A percentile compares a stretch with the other conserved stretches of the same genome.
phyloP scores from a whole-genome alignment of 2,797 vertebrate genomes.

The Mastacembelus armatus region DNA sequence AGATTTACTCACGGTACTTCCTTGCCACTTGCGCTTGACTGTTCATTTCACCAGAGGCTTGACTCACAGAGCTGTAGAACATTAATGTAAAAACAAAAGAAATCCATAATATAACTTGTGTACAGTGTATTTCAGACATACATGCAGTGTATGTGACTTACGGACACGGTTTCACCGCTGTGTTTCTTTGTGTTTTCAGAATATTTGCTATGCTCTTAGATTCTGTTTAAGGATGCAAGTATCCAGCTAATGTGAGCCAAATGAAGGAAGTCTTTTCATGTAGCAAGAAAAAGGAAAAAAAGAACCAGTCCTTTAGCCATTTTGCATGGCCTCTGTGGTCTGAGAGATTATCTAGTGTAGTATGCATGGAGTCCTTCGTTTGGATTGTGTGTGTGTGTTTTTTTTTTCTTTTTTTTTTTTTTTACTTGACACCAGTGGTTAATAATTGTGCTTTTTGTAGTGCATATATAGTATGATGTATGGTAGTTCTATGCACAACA shows the following conservation, averaged over 20 bases:
- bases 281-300: conserved; percentile 69
- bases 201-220: conserved; percentile 61
- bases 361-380: conserved; percentile 68
- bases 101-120: conserved; percentile 68
- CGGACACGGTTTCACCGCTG: conserved; percentile 49
- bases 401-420: conserved; percentile 25
- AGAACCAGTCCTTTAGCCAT: conserved; percentile 59
- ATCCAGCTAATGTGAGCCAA: conserved; percentile 78
- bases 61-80: conserved; percentile 73
- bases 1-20: conserved; percentile 65
- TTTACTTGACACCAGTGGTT: conserved; percentile 49
- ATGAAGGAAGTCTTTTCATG: conserved; percentile 82
- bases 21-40: conserved; percentile 57
- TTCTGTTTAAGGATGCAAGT: conserved; percentile 65
- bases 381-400: conserved; percentile 40
- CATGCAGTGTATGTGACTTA: conserved; percentile 61
- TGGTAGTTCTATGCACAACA: conserved; percentile 62
- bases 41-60: conserved; percentile 71
- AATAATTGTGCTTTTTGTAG: conserved; percentile 56
- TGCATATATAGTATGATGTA: conserved; percentile 51
- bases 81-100: conserved; percentile 64
- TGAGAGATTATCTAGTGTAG: conserved; percentile 68
- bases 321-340: conserved; percentile 61
- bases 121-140: conserved; percentile 71
- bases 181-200: conserved; percentile 44